Percentiles rank a stretch among this genome's conserved stretches.
These are phyloP conservation scores for Neogale vison DNA, from an alignment of 2,113 vertebrate genomes.

Conservation along the genomic window DNA sequence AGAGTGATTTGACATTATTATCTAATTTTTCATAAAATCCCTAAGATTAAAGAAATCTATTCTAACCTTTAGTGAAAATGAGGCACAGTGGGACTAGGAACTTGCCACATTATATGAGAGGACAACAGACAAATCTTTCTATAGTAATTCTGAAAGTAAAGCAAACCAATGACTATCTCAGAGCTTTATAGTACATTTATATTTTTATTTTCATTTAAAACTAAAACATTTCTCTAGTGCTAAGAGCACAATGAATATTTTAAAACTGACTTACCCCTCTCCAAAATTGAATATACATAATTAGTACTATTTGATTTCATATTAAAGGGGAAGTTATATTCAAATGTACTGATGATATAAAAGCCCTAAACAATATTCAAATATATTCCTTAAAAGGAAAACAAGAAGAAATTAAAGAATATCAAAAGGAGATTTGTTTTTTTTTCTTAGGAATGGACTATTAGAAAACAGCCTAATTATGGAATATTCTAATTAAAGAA, in stretches of 20 bases:
- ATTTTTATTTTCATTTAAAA: constrained; percentile 67
- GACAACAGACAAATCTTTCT: constrained; percentile 24
- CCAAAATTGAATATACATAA: background rate
- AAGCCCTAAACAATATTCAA: constrained; percentile 72
- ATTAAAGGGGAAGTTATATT: constrained; percentile 69
- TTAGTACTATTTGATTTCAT: constrained; percentile 58
- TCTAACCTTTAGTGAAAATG: background rate
- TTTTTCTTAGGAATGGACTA: constrained; percentile 60
- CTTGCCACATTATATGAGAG: background rate
- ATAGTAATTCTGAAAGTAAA: constrained; percentile 32
- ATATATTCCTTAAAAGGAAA: constrained; percentile 71
- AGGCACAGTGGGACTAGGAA: background rate
- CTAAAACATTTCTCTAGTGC: background rate
- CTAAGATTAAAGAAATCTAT: background rate
- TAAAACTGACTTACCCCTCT: background rate
- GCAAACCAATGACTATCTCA: constrained; percentile 39
- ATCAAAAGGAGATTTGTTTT: constrained; percentile 70
- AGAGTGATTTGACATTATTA: constrained; percentile 41
- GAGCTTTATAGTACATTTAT: background rate
- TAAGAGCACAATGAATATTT: constrained; percentile 29
- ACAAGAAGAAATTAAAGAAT: constrained; percentile 78
- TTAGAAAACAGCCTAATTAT: constrained; percentile 71
- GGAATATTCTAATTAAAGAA: constrained; percentile 58
- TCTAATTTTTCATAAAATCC: constrained; percentile 22
- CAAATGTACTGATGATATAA: constrained; percentile 67